Evolutionary conservation across 2,888 invertebrate genomes (phyloP), one percentile per base, ranked within the genome.

Genomic region (Limenitis arthemis): DNA sequence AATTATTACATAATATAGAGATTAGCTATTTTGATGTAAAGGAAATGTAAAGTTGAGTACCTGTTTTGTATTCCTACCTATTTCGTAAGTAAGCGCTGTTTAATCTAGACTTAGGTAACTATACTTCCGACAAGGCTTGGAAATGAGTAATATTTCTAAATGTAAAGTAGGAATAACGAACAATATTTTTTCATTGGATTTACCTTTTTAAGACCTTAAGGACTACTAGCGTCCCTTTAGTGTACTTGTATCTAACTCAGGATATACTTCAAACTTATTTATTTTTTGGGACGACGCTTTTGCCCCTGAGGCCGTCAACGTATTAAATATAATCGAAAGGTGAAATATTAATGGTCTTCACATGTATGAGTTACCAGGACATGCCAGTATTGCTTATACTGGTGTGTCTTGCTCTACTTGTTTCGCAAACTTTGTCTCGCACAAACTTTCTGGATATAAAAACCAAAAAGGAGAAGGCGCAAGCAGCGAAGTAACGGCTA

Each of bases 71-170:
- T 55, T 49, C 47, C 41, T 32, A 41, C 28, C 54, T 65, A 71
- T 78, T 77, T 76, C 73, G 66, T 77, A 79, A 80, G 60, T 64
- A 68, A 70, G 68, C 64, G 77, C 73, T 75, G 77, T 74, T 68
- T 54, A 59, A 71, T 68, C 61, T 57, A 67, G 68, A 67, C 75
- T 81, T 80, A 79, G 77, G 78, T 81, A 80, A 81, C 75, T 63
- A 69, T 68, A 73, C 78, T 79, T 82, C 79, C 79, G 80, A 79
- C 72, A 74, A 71, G 75, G 70, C 51, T 52, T 44, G 46, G 49
- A 53, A 56, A 53, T 56, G 51, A 49, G 51, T 46, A 51, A 51
- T 38, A 44, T 38, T 44, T 43, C 38, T 49, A 29, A 32, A 46
- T 44, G 34, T 46, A 31, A 41, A 46, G 28, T 41, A 46, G 34